These are phyloP conservation scores for Drosophila neotestacea DNA, from an alignment of 2,888 invertebrate species.

Conservation along the genomic window DNA sequence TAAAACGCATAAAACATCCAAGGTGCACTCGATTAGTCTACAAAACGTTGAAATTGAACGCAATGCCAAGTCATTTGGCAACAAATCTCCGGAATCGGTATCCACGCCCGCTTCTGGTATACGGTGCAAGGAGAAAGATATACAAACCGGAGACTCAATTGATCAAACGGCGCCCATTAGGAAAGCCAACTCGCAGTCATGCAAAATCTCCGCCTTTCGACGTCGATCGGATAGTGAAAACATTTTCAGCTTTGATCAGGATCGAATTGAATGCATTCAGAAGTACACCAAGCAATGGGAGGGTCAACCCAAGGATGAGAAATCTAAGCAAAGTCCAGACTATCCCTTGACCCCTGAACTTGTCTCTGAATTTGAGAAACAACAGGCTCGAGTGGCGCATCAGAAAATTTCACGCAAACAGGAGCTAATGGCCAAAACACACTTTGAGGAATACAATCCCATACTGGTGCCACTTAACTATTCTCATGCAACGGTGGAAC, in stretches of 20 bases:
- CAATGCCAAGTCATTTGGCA: conserved; percentile 85
- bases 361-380: conserved; percentile 88
- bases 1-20: conserved; percentile 87
- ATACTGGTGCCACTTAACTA: conserved; percentile 87
- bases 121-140: conserved; percentile 81
- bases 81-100: conserved; percentile 82
- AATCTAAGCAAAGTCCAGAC: conserved; percentile 87
- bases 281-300: conserved; percentile 85
- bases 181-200: conserved; percentile 78
- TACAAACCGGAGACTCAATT: conserved; percentile 82
- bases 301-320: conserved; percentile 85
- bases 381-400: conserved; percentile 83
- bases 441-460: conserved; percentile 91
- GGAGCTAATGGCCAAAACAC: conserved; percentile 89
- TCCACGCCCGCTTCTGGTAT: conserved; percentile 76
- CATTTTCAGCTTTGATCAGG: conserved; percentile 91
- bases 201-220: conserved; percentile 86
- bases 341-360: conserved; percentile 87
- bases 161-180: conserved; percentile 79
- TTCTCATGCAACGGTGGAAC: conserved; percentile 91
- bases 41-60: conserved; percentile 90
- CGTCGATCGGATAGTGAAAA: conserved; percentile 90
- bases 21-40: conserved; percentile 89
- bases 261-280: conserved; percentile 90
- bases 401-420: conserved; percentile 88